phyloP scores from a whole-genome alignment of 2,113 vertebrate genomes.

The Xiphophorus maculatus region DNA sequence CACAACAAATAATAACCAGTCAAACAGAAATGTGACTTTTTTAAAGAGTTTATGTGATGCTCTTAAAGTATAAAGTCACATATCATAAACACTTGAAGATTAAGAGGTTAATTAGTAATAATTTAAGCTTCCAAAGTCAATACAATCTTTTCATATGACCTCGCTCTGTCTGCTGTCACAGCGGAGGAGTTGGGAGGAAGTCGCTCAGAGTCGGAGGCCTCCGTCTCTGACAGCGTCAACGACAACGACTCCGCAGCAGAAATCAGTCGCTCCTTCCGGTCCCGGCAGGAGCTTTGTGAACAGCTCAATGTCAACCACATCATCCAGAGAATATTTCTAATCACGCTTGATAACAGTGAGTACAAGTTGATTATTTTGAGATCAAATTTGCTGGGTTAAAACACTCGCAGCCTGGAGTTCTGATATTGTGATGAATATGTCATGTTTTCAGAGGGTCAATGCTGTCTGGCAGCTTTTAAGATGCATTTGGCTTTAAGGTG shows the following conservation, averaged over 20 bases:
- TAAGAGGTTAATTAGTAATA: too few species aligned
- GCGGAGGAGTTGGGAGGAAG: conserved; percentile 88
- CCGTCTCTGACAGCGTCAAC: conserved; percentile 94
- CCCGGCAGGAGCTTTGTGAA: conserved; percentile 94
- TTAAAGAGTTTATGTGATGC: too few species aligned
- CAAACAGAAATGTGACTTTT: too few species aligned
- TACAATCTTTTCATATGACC: not conserved
- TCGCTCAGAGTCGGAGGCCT: conserved; percentile 96
- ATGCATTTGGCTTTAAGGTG: not conserved
- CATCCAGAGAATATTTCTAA: conserved; percentile 98
- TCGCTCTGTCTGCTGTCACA: conserved; percentile 31
- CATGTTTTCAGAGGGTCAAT: not conserved
- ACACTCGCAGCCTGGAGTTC: too few species aligned
- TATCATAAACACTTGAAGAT: too few species aligned
- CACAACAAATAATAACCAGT: too few species aligned
- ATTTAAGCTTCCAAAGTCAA: too few species aligned
- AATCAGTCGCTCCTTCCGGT: conserved; percentile 95
- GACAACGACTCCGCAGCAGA: conserved; percentile 95
- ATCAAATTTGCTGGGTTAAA: too few species aligned
- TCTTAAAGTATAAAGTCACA: too few species aligned
- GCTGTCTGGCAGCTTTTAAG: not conserved
- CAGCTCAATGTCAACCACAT: conserved; percentile 99
- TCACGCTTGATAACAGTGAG: conserved; percentile 98
- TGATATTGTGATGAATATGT: too few species aligned
- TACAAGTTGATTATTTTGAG: conserved; percentile 10